Percentiles rank a stretch among this genome's conserved stretches.
phyloP scores from a whole-genome alignment of 2,113 vertebrate species.

The Neomonachus schauinslandi region DNA sequence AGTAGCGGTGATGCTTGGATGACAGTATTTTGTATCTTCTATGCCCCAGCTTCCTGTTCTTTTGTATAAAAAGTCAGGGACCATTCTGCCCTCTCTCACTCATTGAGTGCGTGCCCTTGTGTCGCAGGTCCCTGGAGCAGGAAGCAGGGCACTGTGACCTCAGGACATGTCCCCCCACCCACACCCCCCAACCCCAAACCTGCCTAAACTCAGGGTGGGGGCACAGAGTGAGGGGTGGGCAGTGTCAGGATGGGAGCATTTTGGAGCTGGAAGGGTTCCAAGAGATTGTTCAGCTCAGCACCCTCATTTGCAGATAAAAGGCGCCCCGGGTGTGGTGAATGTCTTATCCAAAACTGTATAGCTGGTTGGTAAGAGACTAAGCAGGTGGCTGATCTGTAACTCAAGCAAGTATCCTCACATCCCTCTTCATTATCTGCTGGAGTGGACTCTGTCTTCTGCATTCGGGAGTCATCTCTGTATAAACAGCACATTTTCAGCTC shows the following conservation, averaged over 20 bases:
- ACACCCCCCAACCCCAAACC: not conserved
- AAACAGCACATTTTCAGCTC: not conserved
- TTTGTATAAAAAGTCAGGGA: not conserved
- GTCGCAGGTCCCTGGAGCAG: not conserved
- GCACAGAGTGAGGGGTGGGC: not conserved
- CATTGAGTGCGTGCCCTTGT: rapidly evolving
- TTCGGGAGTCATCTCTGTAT: not conserved
- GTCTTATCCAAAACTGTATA: not conserved
- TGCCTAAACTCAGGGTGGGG: not conserved
- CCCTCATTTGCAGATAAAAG: not conserved
- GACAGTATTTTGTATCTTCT: not conserved
- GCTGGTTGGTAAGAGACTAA: not conserved
- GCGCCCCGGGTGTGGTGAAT: not conserved
- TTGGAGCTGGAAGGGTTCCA: not conserved
- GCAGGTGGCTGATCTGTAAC: not conserved
- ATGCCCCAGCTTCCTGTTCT: not conserved
- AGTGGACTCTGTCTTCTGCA: not conserved
- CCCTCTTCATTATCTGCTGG: not conserved
- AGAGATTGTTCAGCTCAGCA: not conserved
- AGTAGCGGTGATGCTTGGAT: not conserved
- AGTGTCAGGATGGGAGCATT: not conserved
- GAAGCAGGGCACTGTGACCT: not conserved
- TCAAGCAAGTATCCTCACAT: not conserved
- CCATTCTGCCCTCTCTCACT: not conserved
- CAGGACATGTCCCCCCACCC: not conserved